Conservation (phyloP, 1,140 invertebrate genomes). For the Subanguina moxae region DNA sequence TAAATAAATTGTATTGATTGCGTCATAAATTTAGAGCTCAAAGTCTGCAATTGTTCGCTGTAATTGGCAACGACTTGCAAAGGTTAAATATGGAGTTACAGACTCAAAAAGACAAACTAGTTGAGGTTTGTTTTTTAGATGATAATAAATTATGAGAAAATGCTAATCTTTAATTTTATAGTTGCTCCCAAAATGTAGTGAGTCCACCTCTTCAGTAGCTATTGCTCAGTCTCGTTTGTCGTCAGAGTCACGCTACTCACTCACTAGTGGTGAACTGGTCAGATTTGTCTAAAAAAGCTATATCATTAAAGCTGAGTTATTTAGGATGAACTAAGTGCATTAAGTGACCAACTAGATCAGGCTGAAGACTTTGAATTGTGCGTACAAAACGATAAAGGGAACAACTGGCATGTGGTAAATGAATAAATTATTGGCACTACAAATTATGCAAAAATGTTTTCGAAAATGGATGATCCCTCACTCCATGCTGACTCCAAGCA, state of each 20-base stretch:
- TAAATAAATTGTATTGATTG: no score
- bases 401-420: background rate
- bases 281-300: no score
- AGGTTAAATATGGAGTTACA: background rate
- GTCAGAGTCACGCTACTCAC: no score
- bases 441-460: background rate
- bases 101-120: background rate
- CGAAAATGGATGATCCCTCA: background rate
- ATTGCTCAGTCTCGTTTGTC: no score
- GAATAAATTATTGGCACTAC: background rate
- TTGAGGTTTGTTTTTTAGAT: background rate
- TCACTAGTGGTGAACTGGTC: no score
- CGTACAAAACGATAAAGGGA: background rate
- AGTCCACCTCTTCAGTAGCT: no score
- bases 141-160: no score
- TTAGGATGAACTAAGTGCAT: slow-evolving; percentile 2
- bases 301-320: background rate
- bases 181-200: no score
- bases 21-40: background rate
- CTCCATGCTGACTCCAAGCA: background rate
- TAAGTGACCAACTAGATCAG: background rate
- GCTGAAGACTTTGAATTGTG: slow-evolving; percentile 7
- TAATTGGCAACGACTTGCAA: background rate
- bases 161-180: no score
- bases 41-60: background rate